These are phyloP conservation scores for Melanotus villosus DNA, from an alignment of 2,888 invertebrate genomes.

Conservation along the genomic window DNA sequence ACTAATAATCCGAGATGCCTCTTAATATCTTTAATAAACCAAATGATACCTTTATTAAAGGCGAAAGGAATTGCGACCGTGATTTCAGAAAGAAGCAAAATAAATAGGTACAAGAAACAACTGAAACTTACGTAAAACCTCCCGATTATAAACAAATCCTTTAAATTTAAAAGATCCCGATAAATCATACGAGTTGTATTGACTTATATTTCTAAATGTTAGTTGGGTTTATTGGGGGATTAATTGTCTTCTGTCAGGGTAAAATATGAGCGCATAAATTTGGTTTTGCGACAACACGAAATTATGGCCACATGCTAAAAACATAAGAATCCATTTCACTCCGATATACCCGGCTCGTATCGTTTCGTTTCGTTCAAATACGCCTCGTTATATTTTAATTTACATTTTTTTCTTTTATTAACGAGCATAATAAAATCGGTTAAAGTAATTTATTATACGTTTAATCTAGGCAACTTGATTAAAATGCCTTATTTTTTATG, in stretches of 20 bases:
- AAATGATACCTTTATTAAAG: too few species aligned
- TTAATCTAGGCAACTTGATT: too few species aligned
- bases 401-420: too few species aligned
- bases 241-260: conserved; percentile 18
- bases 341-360: background rate
- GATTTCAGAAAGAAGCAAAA: background rate
- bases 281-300: conserved; percentile 18
- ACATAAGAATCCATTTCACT: background rate
- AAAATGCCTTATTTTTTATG: too few species aligned
- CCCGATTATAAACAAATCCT: background rate
- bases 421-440: too few species aligned
- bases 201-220: conserved; percentile 12
- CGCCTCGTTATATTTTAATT: too few species aligned
- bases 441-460: too few species aligned
- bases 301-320: conserved; percentile 19
- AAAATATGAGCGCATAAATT: conserved; percentile 21
- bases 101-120: conserved; percentile 8
- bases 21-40: too few species aligned
- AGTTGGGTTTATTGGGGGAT: conserved; percentile 15
- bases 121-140: background rate
- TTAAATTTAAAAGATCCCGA: conserved; percentile 19
- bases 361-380: background rate
- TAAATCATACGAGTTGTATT: conserved; percentile 17
- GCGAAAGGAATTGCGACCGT: too few species aligned
- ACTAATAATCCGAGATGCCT: too few species aligned